Conservation (phyloP, 30 jellyfish, hydroid and myxozoan species). For the Catostylus mosaicus region DNA sequence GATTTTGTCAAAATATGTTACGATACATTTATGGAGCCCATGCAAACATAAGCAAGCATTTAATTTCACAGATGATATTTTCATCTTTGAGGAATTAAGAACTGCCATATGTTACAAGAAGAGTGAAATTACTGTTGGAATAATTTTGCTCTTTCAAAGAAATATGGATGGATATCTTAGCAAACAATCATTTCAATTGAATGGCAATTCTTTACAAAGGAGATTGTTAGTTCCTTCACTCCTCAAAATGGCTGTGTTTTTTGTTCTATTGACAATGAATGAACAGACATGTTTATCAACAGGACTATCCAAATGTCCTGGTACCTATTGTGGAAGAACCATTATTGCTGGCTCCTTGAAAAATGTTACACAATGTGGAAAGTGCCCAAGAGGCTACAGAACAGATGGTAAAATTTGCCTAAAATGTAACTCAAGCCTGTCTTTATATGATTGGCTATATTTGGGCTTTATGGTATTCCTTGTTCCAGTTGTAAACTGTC, state of each 20-base stretch:
- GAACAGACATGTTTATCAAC: background rate
- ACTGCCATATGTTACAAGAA: no score
- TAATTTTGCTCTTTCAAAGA: no score
- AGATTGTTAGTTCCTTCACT: background rate
- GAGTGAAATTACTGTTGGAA: no score
- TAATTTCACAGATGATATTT: no score
- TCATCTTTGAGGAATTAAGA: no score
- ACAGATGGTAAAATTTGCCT: conserved; percentile 75
- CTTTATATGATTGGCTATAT: conserved; percentile 81
- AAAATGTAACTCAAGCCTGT: conserved; percentile 61
- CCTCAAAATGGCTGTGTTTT: background rate
- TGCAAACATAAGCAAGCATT: no score
- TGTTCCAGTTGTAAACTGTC: conserved; percentile 65
- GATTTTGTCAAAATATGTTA: no score
- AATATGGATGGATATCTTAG: background rate
- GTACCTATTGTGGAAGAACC: conserved; percentile 83
- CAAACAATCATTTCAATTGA: background rate
- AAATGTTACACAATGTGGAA: conserved; percentile 67
- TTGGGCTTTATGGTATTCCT: conserved; percentile 86
- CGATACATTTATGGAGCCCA: no score
- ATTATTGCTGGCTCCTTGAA: background rate
- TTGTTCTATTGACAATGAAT: background rate
- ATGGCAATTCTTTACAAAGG: background rate
- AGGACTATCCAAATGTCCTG: conserved; percentile 72
- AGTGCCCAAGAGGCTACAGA: conserved; percentile 90